These are phyloP conservation scores for Onychomys leucogaster DNA, from an alignment of 2,797 vertebrate genomes.

Conservation along the genomic window DNA sequence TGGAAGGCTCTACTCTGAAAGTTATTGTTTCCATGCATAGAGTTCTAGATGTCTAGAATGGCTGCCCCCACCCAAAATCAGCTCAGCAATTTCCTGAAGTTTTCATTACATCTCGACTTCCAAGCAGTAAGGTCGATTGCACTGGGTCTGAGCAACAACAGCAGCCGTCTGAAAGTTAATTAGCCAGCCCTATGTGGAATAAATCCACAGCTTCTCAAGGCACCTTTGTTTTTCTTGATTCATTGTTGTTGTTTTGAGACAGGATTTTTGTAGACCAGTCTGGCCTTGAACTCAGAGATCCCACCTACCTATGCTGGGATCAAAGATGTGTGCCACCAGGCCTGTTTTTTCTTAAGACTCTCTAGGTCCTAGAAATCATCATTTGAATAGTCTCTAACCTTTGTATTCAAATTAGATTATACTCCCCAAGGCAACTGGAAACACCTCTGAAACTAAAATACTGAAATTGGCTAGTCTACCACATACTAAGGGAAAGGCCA, in stretches of 20 bases:
- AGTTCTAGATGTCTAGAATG: not conserved
- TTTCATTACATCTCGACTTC: not conserved
- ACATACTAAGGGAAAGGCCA: not conserved
- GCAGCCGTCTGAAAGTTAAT: not conserved
- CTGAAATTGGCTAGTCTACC: not conserved
- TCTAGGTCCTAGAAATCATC: not conserved
- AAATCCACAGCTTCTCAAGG: not conserved
- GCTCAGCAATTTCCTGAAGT: not conserved
- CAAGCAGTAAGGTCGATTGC: constrained; percentile 13
- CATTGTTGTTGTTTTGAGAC: not conserved
- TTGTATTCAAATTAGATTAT: not conserved
- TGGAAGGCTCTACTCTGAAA: not conserved
- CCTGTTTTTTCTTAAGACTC: not conserved
- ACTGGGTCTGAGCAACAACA: not conserved
- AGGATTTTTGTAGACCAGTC: not conserved
- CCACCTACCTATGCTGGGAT: not conserved
- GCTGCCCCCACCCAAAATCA: not conserved
- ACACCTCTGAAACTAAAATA: not conserved
- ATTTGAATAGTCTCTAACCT: constrained; percentile 13
- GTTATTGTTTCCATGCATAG: not conserved
- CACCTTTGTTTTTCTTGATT: not conserved
- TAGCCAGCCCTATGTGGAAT: not conserved
- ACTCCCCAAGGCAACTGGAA: not conserved
- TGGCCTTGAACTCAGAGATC: not conserved
- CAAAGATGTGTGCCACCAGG: not conserved